These are phyloP conservation scores for Orthosia gracilis DNA, from an alignment of 2,888 invertebrate genomes.

Conservation along the genomic window DNA sequence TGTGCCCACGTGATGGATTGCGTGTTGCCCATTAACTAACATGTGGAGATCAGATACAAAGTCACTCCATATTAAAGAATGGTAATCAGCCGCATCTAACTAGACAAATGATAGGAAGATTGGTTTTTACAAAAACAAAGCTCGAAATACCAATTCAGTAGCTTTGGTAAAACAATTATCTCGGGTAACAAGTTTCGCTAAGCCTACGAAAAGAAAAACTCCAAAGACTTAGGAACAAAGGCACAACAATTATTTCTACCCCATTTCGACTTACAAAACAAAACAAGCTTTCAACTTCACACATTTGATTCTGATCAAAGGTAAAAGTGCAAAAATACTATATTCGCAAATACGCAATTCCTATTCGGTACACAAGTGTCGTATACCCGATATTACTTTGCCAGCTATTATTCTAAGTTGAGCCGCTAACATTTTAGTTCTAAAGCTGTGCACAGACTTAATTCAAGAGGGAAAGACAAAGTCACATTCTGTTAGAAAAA, in stretches of 20 bases:
- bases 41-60: too few relatives aligned
- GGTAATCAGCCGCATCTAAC: too few relatives aligned
- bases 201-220: neutral
- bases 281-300: constrained; percentile 19
- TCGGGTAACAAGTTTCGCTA: neutral
- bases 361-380: constrained; percentile 31
- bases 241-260: neutral
- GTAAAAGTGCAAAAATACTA: constrained; percentile 36
- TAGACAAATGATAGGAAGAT: too few relatives aligned
- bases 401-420: constrained; percentile 35
- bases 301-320: constrained; percentile 14
- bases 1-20: too few relatives aligned
- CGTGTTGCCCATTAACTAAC: too few relatives aligned
- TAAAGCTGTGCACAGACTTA: constrained; percentile 4
- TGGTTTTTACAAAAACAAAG: neutral
- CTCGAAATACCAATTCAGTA: neutral
- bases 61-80: too few relatives aligned
- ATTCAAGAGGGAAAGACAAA: too few relatives aligned
- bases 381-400: constrained; percentile 49
- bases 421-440: constrained; percentile 46
- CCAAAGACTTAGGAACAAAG: neutral
- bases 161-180: neutral
- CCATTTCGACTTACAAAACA: constrained; percentile 24
- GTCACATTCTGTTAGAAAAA: too few relatives aligned
- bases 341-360: constrained; percentile 40